These are phyloP conservation scores for Bolinopsis microptera DNA, from an alignment of 37 sponge, comb jelly and placozoan genomes.

Conservation along the genomic window DNA sequence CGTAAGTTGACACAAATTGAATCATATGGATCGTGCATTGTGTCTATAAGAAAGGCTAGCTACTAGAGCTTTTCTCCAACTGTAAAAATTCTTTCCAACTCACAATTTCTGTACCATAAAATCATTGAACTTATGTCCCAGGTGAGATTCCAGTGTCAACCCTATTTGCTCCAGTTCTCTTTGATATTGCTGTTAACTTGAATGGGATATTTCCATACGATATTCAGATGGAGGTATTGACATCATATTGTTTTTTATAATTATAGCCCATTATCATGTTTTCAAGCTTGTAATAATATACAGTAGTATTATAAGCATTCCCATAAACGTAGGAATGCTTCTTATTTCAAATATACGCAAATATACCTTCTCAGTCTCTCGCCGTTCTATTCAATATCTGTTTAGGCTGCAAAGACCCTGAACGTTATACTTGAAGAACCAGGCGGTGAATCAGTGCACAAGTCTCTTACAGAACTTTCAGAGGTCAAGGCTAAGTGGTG, in stretches of 20 bases:
- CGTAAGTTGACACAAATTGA: neutral
- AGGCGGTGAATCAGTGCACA: neutral
- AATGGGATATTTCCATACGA: neutral
- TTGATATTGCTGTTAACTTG: neutral
- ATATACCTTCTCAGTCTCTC: too few relatives aligned
- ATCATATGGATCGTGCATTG: too few relatives aligned
- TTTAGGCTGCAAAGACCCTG: neutral
- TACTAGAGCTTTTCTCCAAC: too few relatives aligned
- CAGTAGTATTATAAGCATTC: neutral
- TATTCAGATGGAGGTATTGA: neutral
- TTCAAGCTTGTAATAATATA: neutral
- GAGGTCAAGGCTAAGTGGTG: neutral
- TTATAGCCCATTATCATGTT: too few relatives aligned
- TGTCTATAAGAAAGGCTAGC: too few relatives aligned
- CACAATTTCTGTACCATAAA: too few relatives aligned
- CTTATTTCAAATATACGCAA: too few relatives aligned
- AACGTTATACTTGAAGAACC: neutral
- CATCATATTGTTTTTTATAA: neutral
- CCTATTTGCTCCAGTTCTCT: slow-evolving; percentile 38
- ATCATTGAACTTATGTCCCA: too few relatives aligned
- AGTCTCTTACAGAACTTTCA: neutral
- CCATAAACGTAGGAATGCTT: too few relatives aligned
- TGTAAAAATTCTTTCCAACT: too few relatives aligned
- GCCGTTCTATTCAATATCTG: neutral
- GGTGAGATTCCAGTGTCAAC: neutral